Conservation (phyloP, 2,888 invertebrate genomes). For the Heliconius hortense region DNA sequence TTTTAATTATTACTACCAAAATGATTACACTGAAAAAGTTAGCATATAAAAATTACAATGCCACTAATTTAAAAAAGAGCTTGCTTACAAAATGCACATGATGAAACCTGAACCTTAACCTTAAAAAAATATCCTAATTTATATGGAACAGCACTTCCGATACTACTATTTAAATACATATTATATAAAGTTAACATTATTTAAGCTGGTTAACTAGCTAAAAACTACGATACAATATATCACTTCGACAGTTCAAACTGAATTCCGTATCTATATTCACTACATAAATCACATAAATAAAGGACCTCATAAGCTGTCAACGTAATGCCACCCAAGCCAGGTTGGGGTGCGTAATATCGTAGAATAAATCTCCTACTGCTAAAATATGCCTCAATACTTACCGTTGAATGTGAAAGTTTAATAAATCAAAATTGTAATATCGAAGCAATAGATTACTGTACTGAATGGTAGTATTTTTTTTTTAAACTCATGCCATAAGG, state of each 20-base stretch:
- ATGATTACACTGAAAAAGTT: not conserved
- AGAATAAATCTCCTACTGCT: constrained; percentile 75
- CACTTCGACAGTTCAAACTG: constrained; percentile 48
- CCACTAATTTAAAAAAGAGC: not conserved
- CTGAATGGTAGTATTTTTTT: constrained; percentile 7
- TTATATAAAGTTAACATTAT: no score
- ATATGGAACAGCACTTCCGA: no score
- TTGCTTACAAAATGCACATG: not conserved
- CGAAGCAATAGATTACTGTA: constrained; percentile 6
- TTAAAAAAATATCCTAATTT: not conserved
- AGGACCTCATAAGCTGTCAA: constrained; percentile 80
- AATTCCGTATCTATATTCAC: constrained; percentile 68
- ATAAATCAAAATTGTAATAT: constrained; percentile 39
- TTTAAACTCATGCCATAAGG: not conserved
- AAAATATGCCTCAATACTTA: constrained; percentile 76
- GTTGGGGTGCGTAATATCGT: constrained; percentile 75
- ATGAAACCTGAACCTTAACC: not conserved
- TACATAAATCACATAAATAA: constrained; percentile 80
- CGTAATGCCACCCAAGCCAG: constrained; percentile 77
- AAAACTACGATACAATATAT: not conserved
- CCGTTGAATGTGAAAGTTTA: constrained; percentile 72
- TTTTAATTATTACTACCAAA: not conserved
- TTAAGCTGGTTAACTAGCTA: not conserved
- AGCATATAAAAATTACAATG: not conserved
- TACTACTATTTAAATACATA: no score